Evolutionary conservation across 2,888 invertebrate species (phyloP).

Genomic region (Cryptocheilus praepositus): DNA sequence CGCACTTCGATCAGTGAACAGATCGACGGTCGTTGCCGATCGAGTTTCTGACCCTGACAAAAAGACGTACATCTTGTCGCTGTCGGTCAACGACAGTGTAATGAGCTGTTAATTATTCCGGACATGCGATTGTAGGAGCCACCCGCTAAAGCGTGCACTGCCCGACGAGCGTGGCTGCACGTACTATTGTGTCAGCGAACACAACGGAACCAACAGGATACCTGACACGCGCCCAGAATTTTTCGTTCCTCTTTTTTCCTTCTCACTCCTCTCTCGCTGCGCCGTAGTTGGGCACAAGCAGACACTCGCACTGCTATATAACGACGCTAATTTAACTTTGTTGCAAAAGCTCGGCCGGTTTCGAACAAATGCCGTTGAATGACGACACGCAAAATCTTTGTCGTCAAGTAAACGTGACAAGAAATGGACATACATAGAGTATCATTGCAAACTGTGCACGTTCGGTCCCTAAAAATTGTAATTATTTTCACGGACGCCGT

Average conservation of each 20-base stretch:
- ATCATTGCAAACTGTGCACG: too few species aligned
- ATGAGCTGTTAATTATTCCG: conserved; percentile 62
- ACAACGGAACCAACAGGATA: conserved; percentile 68
- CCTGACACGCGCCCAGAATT: conserved; percentile 69
- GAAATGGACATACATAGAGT: too few species aligned
- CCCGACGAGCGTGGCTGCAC: conserved; percentile 59
- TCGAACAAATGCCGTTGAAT: too few species aligned
- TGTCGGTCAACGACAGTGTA: conserved; percentile 41
- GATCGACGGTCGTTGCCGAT: neutral
- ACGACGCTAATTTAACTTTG: conserved; percentile 46
- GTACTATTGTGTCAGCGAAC: conserved; percentile 69
- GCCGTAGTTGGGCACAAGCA: conserved; percentile 55
- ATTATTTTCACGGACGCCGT: too few species aligned
- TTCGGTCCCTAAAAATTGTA: too few species aligned
- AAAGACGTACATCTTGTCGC: conserved; percentile 18
- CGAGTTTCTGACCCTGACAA: too few species aligned
- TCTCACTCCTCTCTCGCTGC: conserved; percentile 20
- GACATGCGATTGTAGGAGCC: conserved; percentile 53
- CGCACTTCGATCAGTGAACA: conserved; percentile 6
- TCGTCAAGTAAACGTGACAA: too few species aligned
- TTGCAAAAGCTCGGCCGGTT: neutral
- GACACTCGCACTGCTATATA: neutral
- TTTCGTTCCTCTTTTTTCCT: conserved; percentile 38
- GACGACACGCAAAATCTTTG: too few species aligned
- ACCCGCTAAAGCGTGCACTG: conserved; percentile 47